phyloP scores from a whole-genome alignment of 1,140 invertebrate species.

The Oncopodura yosiiana region DNA sequence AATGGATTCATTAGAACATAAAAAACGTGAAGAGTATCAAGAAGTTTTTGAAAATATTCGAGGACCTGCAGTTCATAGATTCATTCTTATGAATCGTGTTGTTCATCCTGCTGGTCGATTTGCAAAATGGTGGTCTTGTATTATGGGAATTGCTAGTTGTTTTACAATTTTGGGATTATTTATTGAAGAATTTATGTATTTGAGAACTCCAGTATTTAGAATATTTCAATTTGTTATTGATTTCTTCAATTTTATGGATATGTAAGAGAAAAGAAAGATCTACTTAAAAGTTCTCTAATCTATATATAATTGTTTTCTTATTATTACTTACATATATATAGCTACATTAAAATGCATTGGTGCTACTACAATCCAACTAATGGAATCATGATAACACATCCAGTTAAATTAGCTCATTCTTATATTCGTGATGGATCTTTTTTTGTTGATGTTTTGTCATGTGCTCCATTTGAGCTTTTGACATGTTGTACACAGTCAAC shows the following conservation, averaged over 20 bases:
- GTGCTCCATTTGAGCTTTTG: conserved; percentile 19
- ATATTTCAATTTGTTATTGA: background rate
- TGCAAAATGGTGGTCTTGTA: conserved; percentile 17
- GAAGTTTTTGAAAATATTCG: background rate
- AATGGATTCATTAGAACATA: too few relatives aligned
- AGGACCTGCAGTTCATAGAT: background rate
- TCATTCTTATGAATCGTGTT: conserved; percentile 1
- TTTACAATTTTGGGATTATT: conserved; percentile 9
- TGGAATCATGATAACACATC: conserved; percentile 12
- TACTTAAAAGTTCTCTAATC: background rate
- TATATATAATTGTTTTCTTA: background rate
- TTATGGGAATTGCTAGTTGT: conserved; percentile 9
- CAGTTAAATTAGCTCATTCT: conserved; percentile 1
- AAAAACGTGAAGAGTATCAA: too few relatives aligned
- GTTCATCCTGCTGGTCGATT: conserved; percentile 29
- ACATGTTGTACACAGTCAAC: background rate
- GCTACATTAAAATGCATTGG: conserved; percentile 26
- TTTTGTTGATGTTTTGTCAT: conserved; percentile 12
- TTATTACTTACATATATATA: background rate
- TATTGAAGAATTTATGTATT: conserved; percentile 4
- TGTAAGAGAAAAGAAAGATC: conserved; percentile 7
- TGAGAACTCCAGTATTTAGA: background rate
- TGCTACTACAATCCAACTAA: conserved; percentile 14
- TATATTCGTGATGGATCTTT: conserved; percentile 20
- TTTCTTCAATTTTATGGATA: conserved; percentile 2